Conservation (phyloP, 2,797 vertebrate genomes). For the Ctenochaetus hawaiiensis region DNA sequence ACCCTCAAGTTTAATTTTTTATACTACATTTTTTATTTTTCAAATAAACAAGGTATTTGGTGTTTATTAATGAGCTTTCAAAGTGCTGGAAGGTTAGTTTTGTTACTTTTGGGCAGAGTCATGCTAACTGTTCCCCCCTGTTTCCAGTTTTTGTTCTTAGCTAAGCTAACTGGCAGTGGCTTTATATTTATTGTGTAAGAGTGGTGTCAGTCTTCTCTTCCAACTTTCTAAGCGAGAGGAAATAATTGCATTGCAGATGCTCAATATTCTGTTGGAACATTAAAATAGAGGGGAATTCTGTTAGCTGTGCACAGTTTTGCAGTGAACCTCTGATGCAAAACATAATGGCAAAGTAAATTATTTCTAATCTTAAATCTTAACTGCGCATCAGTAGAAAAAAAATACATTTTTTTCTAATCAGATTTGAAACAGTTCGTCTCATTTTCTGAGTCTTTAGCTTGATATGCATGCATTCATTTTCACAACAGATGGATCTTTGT, state of each 20-base stretch:
- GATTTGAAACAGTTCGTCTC: constrained; percentile 12
- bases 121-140: not conserved
- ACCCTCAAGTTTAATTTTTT: too few species aligned
- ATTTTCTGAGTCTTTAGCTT: constrained; percentile 1
- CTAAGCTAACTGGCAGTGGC: constrained; percentile 5
- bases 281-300: not conserved
- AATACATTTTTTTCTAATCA: constrained; percentile 6
- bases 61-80: too few species aligned
- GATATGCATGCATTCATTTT: constrained; percentile 11
- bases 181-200: constrained; percentile 2
- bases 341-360: constrained; percentile 13
- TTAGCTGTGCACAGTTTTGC: not conserved
- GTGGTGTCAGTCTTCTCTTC: not conserved
- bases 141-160: constrained; percentile 10
- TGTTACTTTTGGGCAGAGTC: constrained; percentile 1
- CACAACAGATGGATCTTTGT: constrained; percentile 75
- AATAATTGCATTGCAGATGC: not conserved
- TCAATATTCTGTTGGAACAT: not conserved
- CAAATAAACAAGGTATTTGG: too few species aligned
- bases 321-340: constrained; percentile 1
- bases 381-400: not conserved
- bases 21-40: too few species aligned
- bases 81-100: not conserved
- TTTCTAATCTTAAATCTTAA: constrained; percentile 10
- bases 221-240: not conserved